Conservation (phyloP, 1,140 invertebrate species). For the Lutraria rhynchaena region DNA sequence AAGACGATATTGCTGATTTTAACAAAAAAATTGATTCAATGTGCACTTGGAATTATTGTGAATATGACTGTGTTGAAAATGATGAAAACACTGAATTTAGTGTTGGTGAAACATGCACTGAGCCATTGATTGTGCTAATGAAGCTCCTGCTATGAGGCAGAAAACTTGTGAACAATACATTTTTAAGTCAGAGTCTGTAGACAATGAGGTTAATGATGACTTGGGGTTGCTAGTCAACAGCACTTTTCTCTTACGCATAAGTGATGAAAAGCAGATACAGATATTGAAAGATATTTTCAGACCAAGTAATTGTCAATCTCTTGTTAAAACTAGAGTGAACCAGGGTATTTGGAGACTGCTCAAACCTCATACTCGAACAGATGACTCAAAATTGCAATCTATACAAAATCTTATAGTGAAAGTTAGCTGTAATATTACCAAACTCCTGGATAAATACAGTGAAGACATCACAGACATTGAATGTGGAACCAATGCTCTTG, state of each 20-base stretch:
- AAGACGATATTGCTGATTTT: too few species aligned
- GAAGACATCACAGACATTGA: too few species aligned
- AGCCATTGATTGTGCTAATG: neutral
- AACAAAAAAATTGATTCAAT: too few species aligned
- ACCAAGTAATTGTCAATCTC: too few species aligned
- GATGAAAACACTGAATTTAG: too few species aligned
- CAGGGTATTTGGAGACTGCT: too few species aligned
- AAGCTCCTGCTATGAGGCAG: neutral
- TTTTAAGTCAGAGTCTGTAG: slow-evolving; percentile 18
- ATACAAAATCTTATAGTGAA: slow-evolving; percentile 21
- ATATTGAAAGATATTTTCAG: slow-evolving; percentile 23
- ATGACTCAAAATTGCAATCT: slow-evolving; percentile 17
- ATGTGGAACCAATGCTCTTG: slow-evolving; percentile 3
- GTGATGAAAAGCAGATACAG: slow-evolving; percentile 14
- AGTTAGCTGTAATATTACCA: slow-evolving; percentile 19
- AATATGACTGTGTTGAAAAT: neutral
- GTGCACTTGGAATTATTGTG: too few species aligned
- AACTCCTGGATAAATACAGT: slow-evolving; percentile 41
- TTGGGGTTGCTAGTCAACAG: slow-evolving; percentile 34
- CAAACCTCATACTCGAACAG: slow-evolving; percentile 25
- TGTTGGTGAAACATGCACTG: neutral
- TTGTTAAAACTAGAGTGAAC: too few species aligned
- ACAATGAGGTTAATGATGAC: slow-evolving; percentile 28
- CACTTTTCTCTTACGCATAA: slow-evolving; percentile 18
- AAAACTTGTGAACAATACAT: slow-evolving; percentile 8